A percentile compares a stretch with the other conserved stretches of the same genome.
These are phyloP conservation scores for Epistrophella euchroma DNA, from an alignment of 2,888 invertebrate genomes.

Conservation along the genomic window DNA sequence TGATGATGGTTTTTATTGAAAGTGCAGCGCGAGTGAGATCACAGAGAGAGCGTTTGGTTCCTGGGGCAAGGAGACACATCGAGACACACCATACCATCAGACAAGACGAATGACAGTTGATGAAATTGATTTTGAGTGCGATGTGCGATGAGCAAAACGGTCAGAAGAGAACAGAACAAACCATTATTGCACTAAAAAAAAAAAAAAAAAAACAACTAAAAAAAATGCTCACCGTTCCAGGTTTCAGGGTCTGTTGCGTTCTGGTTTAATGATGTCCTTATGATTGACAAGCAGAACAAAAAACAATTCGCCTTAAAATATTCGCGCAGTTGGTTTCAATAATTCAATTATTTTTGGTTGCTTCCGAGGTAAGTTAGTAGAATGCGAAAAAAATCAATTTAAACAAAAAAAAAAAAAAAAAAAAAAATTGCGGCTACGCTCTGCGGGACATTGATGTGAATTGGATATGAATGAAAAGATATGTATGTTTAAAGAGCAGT, in stretches of 20 bases:
- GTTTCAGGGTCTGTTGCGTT: slow-evolving; percentile 63
- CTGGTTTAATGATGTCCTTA: slow-evolving; percentile 75
- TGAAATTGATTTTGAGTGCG: slow-evolving; percentile 74
- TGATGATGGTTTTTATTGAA: slow-evolving; percentile 69
- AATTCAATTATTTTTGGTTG: slow-evolving; percentile 74
- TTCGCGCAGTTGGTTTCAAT: slow-evolving; percentile 74
- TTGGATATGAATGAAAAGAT: slow-evolving; percentile 18
- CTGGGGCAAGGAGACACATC: slow-evolving; percentile 18
- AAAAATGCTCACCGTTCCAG: slow-evolving; percentile 39
- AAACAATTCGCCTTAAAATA: slow-evolving; percentile 49
- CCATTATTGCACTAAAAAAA: too few relatives aligned
- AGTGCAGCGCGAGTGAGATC: slow-evolving; percentile 21
- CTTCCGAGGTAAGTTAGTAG: slow-evolving; percentile 64
- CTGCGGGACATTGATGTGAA: slow-evolving; percentile 34
- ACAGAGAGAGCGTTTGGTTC: not conserved
- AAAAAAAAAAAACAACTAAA: not conserved
- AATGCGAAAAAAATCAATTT: slow-evolving; percentile 45
- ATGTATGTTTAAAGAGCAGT: not conserved
- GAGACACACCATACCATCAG: slow-evolving; percentile 31
- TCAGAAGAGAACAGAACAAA: slow-evolving; percentile 16
- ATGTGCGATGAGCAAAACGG: slow-evolving; percentile 63
- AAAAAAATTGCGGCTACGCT: slow-evolving; percentile 22
- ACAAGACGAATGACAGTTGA: slow-evolving; percentile 75
- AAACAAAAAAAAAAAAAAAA: slow-evolving; percentile 22
- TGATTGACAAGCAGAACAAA: slow-evolving; percentile 45